Conservation (phyloP, 1,140 invertebrate species). For the Drosophila ficusphila region DNA sequence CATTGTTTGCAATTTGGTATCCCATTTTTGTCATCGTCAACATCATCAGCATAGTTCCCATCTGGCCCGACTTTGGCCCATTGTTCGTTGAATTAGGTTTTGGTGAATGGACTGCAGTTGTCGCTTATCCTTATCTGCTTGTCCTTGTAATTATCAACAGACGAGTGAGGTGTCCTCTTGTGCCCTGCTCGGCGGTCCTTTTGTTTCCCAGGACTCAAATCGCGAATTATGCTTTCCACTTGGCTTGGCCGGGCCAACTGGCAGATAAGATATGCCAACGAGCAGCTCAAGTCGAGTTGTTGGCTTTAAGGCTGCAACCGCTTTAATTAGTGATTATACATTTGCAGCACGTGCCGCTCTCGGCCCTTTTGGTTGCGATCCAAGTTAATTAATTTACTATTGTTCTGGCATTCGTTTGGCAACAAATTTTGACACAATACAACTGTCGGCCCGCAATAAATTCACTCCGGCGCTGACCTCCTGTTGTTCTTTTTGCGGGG, state of each 20-base stretch:
- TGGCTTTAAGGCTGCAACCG: slow-evolving; percentile 26
- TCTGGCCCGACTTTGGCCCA: slow-evolving; percentile 19
- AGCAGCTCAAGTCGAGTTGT: neutral
- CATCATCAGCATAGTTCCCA: slow-evolving; percentile 23
- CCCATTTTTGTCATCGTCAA: slow-evolving; percentile 24
- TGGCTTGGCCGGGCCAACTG: slow-evolving; percentile 1
- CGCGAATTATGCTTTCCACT: slow-evolving; percentile 47
- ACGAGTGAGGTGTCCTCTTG: slow-evolving; percentile 18
- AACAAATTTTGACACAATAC: slow-evolving; percentile 59
- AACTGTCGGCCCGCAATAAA: slow-evolving; percentile 40
- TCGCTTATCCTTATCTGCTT: slow-evolving; percentile 42
- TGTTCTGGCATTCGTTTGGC: slow-evolving; percentile 57
- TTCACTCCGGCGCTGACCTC: slow-evolving; percentile 30
- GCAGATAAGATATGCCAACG: slow-evolving; percentile 25
- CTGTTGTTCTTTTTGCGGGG: slow-evolving; percentile 4
- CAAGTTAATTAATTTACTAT: slow-evolving; percentile 75
- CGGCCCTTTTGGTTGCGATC: slow-evolving; percentile 36
- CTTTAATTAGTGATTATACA: slow-evolving; percentile 48
- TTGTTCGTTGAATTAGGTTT: slow-evolving; percentile 48
- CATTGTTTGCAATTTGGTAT: slow-evolving; percentile 42
- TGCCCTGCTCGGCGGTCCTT: slow-evolving; percentile 4
- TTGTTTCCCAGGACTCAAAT: slow-evolving; percentile 28
- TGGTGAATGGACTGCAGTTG: slow-evolving; percentile 51
- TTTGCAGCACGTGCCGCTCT: slow-evolving; percentile 55
- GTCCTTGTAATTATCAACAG: slow-evolving; percentile 35